These are phyloP conservation scores for Hetaerina titia DNA, from an alignment of 2,888 invertebrate genomes.

Conservation along the genomic window DNA sequence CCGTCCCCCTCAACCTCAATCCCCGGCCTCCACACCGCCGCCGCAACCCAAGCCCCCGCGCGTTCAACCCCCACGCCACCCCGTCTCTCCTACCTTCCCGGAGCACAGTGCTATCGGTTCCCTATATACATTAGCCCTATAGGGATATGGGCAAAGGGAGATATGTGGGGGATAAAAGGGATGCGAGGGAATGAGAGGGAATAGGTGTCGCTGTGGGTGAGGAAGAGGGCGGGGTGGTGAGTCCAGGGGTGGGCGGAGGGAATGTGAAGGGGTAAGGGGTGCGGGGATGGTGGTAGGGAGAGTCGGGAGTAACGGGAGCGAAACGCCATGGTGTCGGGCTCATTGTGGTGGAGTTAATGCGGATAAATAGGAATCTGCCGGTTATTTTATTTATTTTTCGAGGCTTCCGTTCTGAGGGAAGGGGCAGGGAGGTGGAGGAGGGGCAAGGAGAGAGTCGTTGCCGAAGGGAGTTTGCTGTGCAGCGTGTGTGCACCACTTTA, in stretches of 20 bases:
- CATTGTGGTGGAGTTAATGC: too few relatives aligned
- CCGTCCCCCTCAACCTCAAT: neutral
- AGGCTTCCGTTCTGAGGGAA: too few relatives aligned
- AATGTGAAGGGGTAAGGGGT: too few relatives aligned
- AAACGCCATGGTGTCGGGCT: too few relatives aligned
- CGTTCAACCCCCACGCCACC: neutral
- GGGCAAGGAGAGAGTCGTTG: too few relatives aligned
- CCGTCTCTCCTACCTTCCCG: conserved; percentile 2
- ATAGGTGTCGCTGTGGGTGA: neutral
- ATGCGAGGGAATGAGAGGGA: neutral
- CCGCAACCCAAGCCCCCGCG: neutral
- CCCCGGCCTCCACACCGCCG: neutral
- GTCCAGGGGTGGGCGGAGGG: neutral
- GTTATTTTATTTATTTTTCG: too few relatives aligned
- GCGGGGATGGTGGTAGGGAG: too few relatives aligned
- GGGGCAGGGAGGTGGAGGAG: too few relatives aligned
- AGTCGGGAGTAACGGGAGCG: too few relatives aligned
- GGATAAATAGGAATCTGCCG: too few relatives aligned
- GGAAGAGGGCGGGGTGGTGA: neutral
- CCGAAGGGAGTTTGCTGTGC: too few relatives aligned
- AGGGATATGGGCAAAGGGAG: conserved; percentile 31
- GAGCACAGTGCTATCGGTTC: conserved; percentile 48
- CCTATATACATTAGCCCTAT: conserved; percentile 52
- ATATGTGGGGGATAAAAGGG: neutral
- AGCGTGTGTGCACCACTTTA: too few relatives aligned